Percentiles rank a stretch among this genome's conserved stretches.
These are phyloP conservation scores for Perccottus glenii DNA, from an alignment of 2,113 vertebrate genomes.

Conservation along the genomic window DNA sequence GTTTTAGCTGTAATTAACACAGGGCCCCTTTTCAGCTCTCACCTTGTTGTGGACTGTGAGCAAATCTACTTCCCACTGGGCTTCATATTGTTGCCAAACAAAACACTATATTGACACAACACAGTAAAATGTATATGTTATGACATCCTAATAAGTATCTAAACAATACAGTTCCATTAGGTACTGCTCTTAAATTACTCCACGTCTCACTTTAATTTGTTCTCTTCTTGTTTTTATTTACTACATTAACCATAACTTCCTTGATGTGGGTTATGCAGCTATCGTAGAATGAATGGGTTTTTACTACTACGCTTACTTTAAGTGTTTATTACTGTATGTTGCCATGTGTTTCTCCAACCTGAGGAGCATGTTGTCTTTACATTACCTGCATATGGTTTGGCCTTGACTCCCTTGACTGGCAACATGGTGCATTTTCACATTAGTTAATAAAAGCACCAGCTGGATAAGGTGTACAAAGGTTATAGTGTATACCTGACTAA, in stretches of 20 bases:
- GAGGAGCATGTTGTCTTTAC: conserved; percentile 20
- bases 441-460: conserved; percentile 10
- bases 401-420: conserved; percentile 14
- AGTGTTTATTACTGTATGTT: background rate
- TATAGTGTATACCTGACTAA: conserved; percentile 50
- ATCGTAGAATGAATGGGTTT: no score
- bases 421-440: background rate
- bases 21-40: background rate
- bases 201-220: no score
- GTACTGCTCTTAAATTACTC: no score
- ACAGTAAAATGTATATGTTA: no score
- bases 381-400: background rate
- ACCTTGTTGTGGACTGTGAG: background rate
- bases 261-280: no score
- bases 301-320: no score
- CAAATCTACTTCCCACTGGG: background rate
- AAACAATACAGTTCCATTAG: no score
- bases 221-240: no score
- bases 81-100: background rate
- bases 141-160: no score
- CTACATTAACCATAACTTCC: no score
- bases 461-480: background rate
- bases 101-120: no score
- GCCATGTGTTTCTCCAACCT: conserved; percentile 14
- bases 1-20: background rate